Evolutionary conservation across 2,888 invertebrate genomes (phyloP), one percentile per base, ranked within the genome.

Genomic region (Charanyca ferruginea): DNA sequence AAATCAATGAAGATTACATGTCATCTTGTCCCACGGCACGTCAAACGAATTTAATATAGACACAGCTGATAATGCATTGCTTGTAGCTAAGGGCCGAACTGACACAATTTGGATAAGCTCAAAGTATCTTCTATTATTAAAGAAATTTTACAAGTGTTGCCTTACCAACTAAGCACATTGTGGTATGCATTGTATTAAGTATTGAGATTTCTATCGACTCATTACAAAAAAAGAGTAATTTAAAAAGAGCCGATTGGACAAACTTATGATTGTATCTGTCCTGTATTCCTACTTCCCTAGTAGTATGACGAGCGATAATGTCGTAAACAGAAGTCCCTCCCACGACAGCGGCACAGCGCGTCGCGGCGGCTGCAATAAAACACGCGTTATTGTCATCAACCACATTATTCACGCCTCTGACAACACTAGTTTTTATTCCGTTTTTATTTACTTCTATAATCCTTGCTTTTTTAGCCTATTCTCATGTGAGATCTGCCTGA

Each of bases 301-400:
- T 59, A 38, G 51, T 73, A 83, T 79, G 85, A 83, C 84, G 71
- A 71, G 83, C 77, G 83, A 87, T 88, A 87, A 88, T 85, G 88
- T 90, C 88, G 88, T 87, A 88, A 90, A 89, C 90, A 91, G 90
- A 85, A 84, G 85, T 80, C 88, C 84, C 89, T 87, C 88, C 64
- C 72, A 76, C 80, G 74, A 53, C 51, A 51, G 35, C 48, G 11
- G 23, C 28, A 11, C 66, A 18, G 48, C 45, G 58, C 69, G 60
- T 20, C 52, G 41, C 55, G 51, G 49, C 58, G 51, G 54, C 69
- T 68, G 69, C 73, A 83, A 90, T 90, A 90, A 91, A 91, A 90
- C 90, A 87, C 80, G 80, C 87, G 66, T 88, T 89, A 90, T 92
- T 92, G 91, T 92, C 91, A 89, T 90, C 90, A 77, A 84, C 66